phyloP scores from a whole-genome alignment of 2,113 vertebrate genomes.

The Cochlearius cochlearius region DNA sequence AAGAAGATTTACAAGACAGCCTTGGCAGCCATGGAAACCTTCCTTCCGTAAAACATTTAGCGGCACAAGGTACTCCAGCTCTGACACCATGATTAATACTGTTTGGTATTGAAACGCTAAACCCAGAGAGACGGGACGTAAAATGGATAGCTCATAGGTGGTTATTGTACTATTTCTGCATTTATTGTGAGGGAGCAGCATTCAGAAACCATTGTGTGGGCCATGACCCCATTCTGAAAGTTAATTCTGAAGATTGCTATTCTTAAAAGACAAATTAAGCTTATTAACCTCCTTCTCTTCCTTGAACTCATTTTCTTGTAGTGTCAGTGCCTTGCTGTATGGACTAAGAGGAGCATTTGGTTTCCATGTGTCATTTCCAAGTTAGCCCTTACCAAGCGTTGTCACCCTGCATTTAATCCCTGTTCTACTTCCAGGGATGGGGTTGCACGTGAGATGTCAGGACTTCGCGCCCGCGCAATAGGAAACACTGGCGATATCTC shows the following conservation, averaged over 20 bases:
- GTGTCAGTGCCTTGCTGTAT: background rate
- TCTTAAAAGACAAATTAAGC: background rate
- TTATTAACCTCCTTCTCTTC: background rate
- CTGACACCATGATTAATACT: background rate
- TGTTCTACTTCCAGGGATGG: background rate
- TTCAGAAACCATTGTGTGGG: background rate
- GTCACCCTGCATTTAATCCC: too few species aligned
- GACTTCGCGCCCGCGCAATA: background rate
- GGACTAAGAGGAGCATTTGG: background rate
- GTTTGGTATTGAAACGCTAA: background rate
- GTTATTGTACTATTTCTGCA: background rate
- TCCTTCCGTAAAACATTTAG: background rate
- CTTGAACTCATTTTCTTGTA: background rate
- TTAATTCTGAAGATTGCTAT: background rate
- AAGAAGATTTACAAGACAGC: background rate
- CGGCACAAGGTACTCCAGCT: background rate
- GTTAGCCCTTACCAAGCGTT: background rate
- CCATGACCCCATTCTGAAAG: background rate
- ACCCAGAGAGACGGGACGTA: background rate
- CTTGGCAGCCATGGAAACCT: background rate
- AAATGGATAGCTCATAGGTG: background rate
- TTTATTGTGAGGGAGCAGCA: background rate
- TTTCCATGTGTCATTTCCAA: background rate
- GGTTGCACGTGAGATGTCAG: too few species aligned
- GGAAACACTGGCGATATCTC: background rate